These are phyloP conservation scores for Peromyscus nudipes DNA, from an alignment of 2,797 vertebrate genomes.

Conservation along the genomic window DNA sequence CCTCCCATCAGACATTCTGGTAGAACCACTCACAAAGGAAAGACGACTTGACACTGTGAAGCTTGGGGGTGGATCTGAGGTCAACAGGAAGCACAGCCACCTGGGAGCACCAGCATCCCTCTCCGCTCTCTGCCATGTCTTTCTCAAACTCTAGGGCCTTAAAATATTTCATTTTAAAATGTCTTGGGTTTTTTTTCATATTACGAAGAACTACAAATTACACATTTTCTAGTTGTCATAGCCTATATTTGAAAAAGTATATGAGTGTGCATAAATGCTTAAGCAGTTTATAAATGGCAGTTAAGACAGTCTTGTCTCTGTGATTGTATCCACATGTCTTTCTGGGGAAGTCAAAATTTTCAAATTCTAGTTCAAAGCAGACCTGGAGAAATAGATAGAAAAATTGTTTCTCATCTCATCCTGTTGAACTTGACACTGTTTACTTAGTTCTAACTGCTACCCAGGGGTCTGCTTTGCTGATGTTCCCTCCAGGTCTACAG, in stretches of 20 bases:
- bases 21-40: conserved; percentile 16
- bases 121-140: not conserved
- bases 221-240: conserved; percentile 52
- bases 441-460: not conserved
- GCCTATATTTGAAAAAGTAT: conserved; percentile 39
- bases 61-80: not conserved
- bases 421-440: conserved; percentile 59
- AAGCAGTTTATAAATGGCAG: conserved; percentile 1
- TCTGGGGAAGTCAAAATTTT: conserved; percentile 16
- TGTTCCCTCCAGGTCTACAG: not conserved
- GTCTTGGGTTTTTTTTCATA: not conserved
- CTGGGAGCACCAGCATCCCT: not conserved
- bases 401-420: not conserved
- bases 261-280: not conserved
- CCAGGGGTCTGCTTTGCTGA: not conserved
- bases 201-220: not conserved
- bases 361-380: not conserved
- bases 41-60: not conserved
- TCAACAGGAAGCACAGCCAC: not conserved
- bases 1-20: conserved; percentile 32
- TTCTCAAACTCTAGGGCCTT: not conserved
- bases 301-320: not conserved
- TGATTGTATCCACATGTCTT: conserved; percentile 23
- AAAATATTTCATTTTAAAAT: not conserved
- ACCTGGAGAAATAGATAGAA: not conserved